These are phyloP conservation scores for Lagopus muta DNA, from an alignment of 2,113 vertebrate species.

Conservation along the genomic window DNA sequence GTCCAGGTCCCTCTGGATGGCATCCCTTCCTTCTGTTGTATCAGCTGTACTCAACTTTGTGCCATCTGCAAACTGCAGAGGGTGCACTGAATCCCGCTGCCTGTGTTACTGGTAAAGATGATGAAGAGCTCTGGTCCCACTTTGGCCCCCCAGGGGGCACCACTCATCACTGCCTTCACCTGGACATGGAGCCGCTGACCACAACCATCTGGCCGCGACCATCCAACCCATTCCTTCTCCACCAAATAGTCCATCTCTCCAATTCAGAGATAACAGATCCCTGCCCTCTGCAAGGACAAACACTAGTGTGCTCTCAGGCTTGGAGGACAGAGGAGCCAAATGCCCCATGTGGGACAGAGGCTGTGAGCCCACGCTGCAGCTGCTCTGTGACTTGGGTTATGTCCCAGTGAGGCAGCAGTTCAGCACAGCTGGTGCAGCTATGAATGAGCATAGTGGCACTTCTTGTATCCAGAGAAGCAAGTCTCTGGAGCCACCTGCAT, in stretches of 20 bases:
- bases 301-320: accelerated
- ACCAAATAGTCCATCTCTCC: neutral
- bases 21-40: no score
- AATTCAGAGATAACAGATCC: neutral
- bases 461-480: neutral
- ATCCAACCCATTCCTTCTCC: neutral
- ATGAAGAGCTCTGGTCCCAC: neutral
- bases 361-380: neutral
- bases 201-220: neutral
- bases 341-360: no score
- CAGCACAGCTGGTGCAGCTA: neutral
- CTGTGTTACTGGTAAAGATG: neutral
- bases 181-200: neutral
- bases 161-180: neutral
- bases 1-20: no score
- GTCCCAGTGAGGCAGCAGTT: neutral
- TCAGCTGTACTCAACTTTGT: neutral
- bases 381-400: neutral
- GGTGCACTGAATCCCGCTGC: neutral
- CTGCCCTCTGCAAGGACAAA: neutral
- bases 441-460: neutral
- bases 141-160: neutral
- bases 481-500: neutral
- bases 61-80: neutral
- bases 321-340: accelerated